Base-by-base conservation (phyloP, 2,113 vertebrate genomes). In the Corapipo altera region DNA sequence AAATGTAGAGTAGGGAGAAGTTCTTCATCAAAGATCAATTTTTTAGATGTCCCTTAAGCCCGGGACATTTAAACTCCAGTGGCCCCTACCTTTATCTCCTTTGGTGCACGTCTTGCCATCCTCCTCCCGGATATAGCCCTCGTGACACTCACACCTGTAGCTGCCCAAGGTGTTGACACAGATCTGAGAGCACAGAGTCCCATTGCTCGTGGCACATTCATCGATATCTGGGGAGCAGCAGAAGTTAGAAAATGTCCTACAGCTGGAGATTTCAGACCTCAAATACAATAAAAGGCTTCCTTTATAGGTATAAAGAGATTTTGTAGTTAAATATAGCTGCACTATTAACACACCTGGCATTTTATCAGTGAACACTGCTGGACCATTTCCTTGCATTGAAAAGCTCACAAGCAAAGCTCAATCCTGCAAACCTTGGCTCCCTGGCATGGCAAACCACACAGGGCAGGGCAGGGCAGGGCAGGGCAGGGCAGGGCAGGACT, bases 141-240 rank as follows among this genome's bases (percentile, higher is more conserved):
- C 98, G 5, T 98, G 98, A 91, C 99, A 99, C 75, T 98, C 98
- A 1, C 99, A 99, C 97, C 97, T 98, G 98, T 99, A 99, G 98
- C 99, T 99, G 95, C 99, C 99, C 48, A 97, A 21, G 3, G 99
- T 98, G 97, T 99, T 99, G 93, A 99, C 20, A 73, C 99, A 99
- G 96, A 98, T 97, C 92, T 99, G 99, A 27, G 99, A 98, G 77
- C 99, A 99, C 6, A 98, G 96, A 0, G 98, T 99, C 89, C 95
- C 96, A 1, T 99, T 99, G 96, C 97, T 98, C 3, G 94, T 96
- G 66, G 98, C 97, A 69, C 99, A 99, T 94, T 99, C 99, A 0
- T 99, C 98, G 0, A 99, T 98, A 97, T 99, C 99, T 99, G 64
- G 35, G 83, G 95, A 89, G 35, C 21, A 94, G 74, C 15, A 85